These are phyloP conservation scores for Aurelia sp. DNA, from an alignment of 30 jellyfish, hydroid and myxozoan species.

Conservation along the genomic window DNA sequence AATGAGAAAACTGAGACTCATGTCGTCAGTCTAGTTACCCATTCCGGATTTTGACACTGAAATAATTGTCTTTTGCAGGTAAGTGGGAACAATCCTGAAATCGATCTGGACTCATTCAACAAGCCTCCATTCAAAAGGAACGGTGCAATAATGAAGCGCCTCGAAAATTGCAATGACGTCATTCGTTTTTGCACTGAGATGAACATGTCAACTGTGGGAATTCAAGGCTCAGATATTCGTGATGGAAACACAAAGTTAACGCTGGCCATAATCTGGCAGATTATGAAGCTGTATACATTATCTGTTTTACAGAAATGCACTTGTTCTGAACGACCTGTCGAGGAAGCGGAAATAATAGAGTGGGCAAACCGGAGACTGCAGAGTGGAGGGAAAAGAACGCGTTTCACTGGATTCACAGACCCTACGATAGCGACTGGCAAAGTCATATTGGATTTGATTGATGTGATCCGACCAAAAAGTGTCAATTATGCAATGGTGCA, in stretches of 20 bases:
- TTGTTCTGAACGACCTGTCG: conserved; percentile 41
- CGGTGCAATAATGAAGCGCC: conserved; percentile 64
- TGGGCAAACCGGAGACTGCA: conserved; percentile 63
- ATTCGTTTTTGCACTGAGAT: conserved; percentile 49
- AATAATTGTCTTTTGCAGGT: neutral
- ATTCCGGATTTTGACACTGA: no score
- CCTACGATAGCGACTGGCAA: conserved; percentile 52
- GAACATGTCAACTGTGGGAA: conserved; percentile 67
- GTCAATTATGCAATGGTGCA: conserved; percentile 60
- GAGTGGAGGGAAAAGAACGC: conserved; percentile 58
- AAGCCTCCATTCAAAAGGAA: conserved; percentile 67
- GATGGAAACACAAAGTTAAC: conserved; percentile 55
- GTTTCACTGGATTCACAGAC: conserved; percentile 63
- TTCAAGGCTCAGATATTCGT: conserved; percentile 75
- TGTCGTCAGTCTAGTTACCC: no score
- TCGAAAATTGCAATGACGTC: conserved; percentile 81
- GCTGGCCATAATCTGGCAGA: conserved; percentile 66
- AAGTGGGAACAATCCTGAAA: neutral
- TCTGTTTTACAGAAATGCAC: conserved; percentile 46
- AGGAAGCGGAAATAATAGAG: conserved; percentile 54
- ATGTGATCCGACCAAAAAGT: conserved; percentile 61
- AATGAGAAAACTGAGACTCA: no score
- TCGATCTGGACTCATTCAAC: conserved; percentile 44
- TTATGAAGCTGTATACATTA: conserved; percentile 50
- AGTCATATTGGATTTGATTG: conserved; percentile 69